Base-by-base conservation (phyloP, 2,888 invertebrate genomes). In the Eudasyphora cyanicolor region DNA sequence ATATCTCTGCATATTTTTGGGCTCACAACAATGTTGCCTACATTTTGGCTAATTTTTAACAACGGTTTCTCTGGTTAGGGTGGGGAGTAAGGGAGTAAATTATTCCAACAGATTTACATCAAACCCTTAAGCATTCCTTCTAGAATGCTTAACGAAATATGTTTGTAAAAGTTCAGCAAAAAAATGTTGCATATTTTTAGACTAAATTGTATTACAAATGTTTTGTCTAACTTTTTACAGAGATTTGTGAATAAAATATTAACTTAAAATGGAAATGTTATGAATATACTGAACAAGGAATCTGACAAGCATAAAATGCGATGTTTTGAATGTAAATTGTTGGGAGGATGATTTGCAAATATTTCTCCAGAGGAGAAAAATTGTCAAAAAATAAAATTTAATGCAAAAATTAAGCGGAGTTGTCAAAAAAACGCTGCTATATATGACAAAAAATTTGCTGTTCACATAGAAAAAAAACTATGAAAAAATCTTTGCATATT, bases 131-230 rank as follows among this genome's bases (percentile, higher is more conserved):
- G 24, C 8, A 57, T 12, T 60, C 29, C 60, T 14, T 24, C 17
- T 29, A 60, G 7, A 7, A 29, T 5, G 60, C 29, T 60, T 29
- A 29, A 60, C 29, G 45, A 45, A 45, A n/a, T n/a, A n/a, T 45
- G n/a, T n/a, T n/a, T 4, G 45, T 45, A 6, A n/a, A 6, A 2
- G 10, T 38, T 12, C 12, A 8, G 45, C 45, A 45, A 14, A 60
- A 60, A 60, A 60, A n/a, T 60, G 29, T 29, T 60, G 60, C 60
- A 29, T 29, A 60, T 7, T 60, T 60, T 60, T 60, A 60, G 60
- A 29, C 10, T 2, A n/a, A n/a, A n/a, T n/a, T 45, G 7, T 45
- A 32, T 6, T 6, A 8, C 32, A 38, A 38, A n/a, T 7, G 6
- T 38, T 2, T 38, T 38, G 38, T 14, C 45, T n/a, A 45, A 29